These are phyloP conservation scores for Proisotoma minuta DNA, from an alignment of 2,888 invertebrate genomes.

Conservation along the genomic window DNA sequence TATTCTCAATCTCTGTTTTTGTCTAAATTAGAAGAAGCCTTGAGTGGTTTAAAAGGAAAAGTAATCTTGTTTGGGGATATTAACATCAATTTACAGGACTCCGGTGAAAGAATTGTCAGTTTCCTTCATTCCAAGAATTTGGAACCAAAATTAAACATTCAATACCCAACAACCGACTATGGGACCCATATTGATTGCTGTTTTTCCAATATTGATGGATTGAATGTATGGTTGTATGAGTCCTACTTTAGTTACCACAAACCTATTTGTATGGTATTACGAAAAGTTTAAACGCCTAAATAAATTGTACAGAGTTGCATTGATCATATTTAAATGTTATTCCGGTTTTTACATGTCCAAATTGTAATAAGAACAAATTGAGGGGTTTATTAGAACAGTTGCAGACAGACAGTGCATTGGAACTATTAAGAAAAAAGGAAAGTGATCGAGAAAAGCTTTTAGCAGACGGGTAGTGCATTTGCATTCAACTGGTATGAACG, in stretches of 20 bases:
- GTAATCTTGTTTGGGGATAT: neutral
- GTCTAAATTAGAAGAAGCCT: neutral
- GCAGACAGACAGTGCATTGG: no score
- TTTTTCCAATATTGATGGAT: neutral
- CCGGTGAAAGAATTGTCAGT: neutral
- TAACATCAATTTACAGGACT: neutral
- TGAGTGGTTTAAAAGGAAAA: neutral
- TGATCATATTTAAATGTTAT: no score
- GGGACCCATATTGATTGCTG: neutral
- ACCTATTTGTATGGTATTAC: conserved; percentile 15
- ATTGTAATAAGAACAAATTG: no score
- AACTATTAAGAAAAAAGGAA: no score
- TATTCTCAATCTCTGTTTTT: neutral
- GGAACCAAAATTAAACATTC: neutral
- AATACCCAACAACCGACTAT: neutral
- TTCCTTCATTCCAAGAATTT: neutral
- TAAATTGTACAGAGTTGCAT: no score
- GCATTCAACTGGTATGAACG: no score
- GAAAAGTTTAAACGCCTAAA: no score
- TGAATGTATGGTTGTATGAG: conserved; percentile 12
- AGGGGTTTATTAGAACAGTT: no score
- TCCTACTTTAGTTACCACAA: conserved; percentile 23
- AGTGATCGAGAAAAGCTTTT: no score
- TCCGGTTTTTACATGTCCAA: no score
- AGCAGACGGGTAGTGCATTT: no score